phyloP scores from a whole-genome alignment of 2,113 vertebrate species.

The Tricholaema leucomelas region DNA sequence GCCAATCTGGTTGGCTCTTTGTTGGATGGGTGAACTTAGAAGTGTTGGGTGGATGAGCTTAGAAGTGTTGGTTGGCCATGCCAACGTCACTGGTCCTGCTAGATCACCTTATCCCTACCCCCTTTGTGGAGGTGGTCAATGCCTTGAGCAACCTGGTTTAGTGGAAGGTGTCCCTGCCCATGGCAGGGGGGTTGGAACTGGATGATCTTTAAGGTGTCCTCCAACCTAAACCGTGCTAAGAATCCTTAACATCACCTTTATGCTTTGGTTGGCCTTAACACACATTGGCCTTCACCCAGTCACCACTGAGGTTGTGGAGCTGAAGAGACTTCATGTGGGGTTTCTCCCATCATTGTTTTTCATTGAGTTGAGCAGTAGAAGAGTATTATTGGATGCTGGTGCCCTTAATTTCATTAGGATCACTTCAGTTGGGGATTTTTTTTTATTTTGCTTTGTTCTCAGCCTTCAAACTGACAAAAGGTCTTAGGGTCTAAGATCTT shows the following conservation, averaged over 20 bases:
- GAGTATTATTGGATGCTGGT: background rate
- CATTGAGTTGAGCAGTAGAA: background rate
- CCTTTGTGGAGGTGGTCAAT: too few relatives aligned
- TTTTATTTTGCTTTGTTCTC: background rate
- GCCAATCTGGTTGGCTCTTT: background rate
- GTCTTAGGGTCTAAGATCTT: background rate
- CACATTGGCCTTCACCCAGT: background rate
- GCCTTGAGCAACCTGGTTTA: too few relatives aligned
- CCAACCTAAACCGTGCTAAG: too few relatives aligned
- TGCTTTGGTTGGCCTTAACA: background rate
- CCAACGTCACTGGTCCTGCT: background rate
- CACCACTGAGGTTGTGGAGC: background rate
- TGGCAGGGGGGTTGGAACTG: too few relatives aligned
- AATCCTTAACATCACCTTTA: background rate
- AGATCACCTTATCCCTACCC: background rate
- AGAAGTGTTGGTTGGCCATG: background rate
- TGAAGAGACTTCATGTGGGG: background rate
- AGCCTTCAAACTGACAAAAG: background rate
- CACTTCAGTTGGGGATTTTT: background rate
- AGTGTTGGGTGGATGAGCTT: background rate
- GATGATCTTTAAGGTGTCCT: too few relatives aligned
- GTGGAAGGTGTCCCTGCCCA: too few relatives aligned
- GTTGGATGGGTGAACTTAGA: background rate
- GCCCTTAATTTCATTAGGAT: background rate
- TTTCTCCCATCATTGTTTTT: background rate